phyloP scores from a whole-genome alignment of 2,888 invertebrate genomes.

The Andrena dorsata region DNA sequence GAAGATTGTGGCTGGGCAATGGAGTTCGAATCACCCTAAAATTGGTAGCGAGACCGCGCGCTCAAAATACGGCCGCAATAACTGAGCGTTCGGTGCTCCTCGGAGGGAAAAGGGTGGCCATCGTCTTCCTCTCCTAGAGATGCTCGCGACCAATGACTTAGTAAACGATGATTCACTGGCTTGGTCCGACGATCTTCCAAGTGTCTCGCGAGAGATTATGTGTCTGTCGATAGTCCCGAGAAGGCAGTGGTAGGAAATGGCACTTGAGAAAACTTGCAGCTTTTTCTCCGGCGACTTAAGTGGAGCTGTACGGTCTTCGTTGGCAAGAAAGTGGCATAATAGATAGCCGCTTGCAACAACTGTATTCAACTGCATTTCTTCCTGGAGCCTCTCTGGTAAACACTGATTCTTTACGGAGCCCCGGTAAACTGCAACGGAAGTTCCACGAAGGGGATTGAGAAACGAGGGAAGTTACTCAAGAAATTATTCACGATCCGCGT shows the following conservation, averaged over 20 bases:
- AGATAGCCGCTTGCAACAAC: no score
- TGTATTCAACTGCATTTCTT: no score
- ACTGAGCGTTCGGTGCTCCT: neutral
- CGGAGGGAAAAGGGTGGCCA: neutral
- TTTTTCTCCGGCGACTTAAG: neutral
- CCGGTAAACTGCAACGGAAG: neutral
- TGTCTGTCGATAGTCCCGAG: neutral
- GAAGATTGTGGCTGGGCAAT: constrained; percentile 38
- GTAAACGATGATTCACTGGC: neutral
- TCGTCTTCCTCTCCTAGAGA: neutral
- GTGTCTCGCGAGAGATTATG: neutral
- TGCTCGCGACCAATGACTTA: neutral
- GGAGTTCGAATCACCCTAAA: constrained; percentile 46
- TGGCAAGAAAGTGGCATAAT: no score
- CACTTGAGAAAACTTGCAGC: neutral
- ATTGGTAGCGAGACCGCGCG: constrained; percentile 15
- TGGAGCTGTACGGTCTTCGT: neutral
- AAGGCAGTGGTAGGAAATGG: neutral
- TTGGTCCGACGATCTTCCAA: neutral
- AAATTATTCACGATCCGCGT: constrained; percentile 23
- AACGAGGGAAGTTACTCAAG: constrained; percentile 5
- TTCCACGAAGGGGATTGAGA: constrained; percentile 2
- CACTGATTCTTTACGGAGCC: neutral
- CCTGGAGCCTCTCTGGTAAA: no score
- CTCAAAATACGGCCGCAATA: neutral